A percentile compares a stretch with the other conserved stretches of the same genome.
Evolutionary conservation across 1,140 invertebrate species (phyloP).

Genomic region (Ptiloglossa arizonensis): DNA sequence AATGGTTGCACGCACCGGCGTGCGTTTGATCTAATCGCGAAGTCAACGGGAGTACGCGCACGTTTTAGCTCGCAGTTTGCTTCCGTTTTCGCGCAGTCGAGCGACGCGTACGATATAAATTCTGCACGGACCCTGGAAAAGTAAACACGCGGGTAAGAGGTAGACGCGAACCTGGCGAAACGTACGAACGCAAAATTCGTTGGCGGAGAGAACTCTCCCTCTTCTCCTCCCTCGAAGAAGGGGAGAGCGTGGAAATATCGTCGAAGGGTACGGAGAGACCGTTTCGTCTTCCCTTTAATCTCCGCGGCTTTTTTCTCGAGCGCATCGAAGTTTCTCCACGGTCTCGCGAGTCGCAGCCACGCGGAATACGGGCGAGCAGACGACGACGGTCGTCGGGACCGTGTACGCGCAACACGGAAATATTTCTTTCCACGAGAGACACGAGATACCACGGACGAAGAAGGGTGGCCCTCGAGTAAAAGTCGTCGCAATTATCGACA

Average conservation of each 20-base stretch:
- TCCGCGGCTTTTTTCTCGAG: too few species aligned
- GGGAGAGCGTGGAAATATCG: background rate
- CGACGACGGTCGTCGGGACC: too few species aligned
- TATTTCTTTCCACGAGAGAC: background rate
- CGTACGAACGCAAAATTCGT: background rate
- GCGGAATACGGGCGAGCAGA: too few species aligned
- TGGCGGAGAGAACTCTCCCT: too few species aligned
- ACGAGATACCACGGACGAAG: background rate
- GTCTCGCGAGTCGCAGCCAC: too few species aligned
- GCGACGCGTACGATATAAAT: too few species aligned
- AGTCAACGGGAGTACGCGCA: background rate
- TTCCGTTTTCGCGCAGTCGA: background rate
- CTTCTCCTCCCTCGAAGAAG: background rate
- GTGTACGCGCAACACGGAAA: background rate
- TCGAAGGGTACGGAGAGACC: background rate
- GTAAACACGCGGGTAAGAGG: too few species aligned
- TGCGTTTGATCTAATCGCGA: background rate
- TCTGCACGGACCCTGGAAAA: too few species aligned
- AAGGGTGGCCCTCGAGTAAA: background rate
- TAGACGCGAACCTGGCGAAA: too few species aligned
- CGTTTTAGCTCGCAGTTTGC: background rate
- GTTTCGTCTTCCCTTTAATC: too few species aligned
- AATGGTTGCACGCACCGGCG: conserved; percentile 7
- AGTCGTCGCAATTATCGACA: conserved; percentile 33
- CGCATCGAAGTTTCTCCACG: too few species aligned